Evolutionary conservation across 2,797 vertebrate species (phyloP), one percentile per base, ranked within the genome.

Genomic region (Synanceia verrucosa): DNA sequence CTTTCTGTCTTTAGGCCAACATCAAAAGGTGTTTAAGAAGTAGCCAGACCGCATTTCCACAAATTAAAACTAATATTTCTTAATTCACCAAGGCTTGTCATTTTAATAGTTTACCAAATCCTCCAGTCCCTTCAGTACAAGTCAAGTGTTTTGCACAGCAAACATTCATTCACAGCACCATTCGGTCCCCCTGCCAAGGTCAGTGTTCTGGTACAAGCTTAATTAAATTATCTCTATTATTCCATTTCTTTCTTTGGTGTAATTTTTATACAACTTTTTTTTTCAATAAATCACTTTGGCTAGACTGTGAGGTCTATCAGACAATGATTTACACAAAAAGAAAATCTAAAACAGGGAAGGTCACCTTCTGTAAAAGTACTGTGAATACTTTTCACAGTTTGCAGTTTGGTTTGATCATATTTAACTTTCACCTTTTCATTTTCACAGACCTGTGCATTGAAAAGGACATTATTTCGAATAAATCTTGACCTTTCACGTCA

Each of bases 401-500:
- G 4, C 64, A 29, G 33, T 71, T 80, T 75, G 29, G 75, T 76
- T 69, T 71, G 21, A 76, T 81, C 48, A 50, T 33, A 78, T 80
- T 82, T 84, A 69, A 77, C 78, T 70, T 80, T 75, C 1, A 51
- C 46, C 34, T 76, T 78, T 41, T 74, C n/a, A 18, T 73, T 51
- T 61, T 59, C 37, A n/a, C 16, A 63, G 26, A 65, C 29, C 23
- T 1, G 2, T 7, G 18, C 41, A 23, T 63, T 72, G 50, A 84
- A 87, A 81, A 58, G 46, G 19, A 31, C 9, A 4, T 26, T n/a
- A 23, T 52, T 70, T 37, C 65, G 58, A 84, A 82, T 78, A 44
- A 53, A 67, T 82, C 60, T 80, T 85, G 76, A 89, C 78, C 78
- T 81, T 66, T 79, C 29, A 59, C 47, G 29, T 39, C 3, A 28